Conservation (phyloP, 2,113 vertebrate genomes). For the Pyxicephalus adspersus region DNA sequence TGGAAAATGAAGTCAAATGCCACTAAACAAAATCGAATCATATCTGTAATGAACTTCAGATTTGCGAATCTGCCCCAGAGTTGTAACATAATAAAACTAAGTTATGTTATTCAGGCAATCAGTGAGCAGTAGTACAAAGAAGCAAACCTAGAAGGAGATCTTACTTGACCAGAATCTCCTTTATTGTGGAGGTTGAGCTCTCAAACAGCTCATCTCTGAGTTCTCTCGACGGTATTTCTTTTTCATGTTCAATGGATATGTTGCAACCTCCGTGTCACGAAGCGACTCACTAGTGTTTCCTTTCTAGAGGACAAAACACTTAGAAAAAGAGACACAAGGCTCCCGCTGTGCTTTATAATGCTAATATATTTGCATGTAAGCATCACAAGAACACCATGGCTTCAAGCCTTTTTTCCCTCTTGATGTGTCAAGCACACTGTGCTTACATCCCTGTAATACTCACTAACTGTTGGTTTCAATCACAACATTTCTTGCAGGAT, state of each 20-base stretch:
- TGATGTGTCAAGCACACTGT: constrained; percentile 36
- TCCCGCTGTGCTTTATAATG: constrained; percentile 55
- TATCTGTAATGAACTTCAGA: too few species aligned
- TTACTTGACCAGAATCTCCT: constrained; percentile 17
- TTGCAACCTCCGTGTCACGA: constrained; percentile 38
- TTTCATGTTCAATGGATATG: constrained; percentile 45
- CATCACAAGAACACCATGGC: constrained; percentile 42
- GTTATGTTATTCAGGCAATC: neutral
- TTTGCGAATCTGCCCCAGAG: too few species aligned
- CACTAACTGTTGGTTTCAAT: constrained; percentile 39
- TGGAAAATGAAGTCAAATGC: too few species aligned
- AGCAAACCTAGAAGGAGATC: neutral
- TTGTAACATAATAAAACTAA: too few species aligned
- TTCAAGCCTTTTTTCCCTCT: constrained; percentile 36
- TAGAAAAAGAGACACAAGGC: constrained; percentile 49
- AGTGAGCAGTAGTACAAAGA: neutral
- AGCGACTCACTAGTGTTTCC: constrained; percentile 30
- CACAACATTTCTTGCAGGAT: constrained; percentile 25
- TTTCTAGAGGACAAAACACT: constrained; percentile 54
- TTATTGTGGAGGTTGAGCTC: constrained; percentile 40
- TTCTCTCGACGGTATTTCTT: constrained; percentile 33
- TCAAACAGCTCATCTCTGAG: constrained; percentile 15
- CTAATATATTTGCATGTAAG: constrained; percentile 55
- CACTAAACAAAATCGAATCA: too few species aligned
- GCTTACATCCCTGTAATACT: constrained; percentile 36